These are phyloP conservation scores for Hydrolagus affinis DNA, from an alignment of 2,113 vertebrate genomes.

Conservation along the genomic window DNA sequence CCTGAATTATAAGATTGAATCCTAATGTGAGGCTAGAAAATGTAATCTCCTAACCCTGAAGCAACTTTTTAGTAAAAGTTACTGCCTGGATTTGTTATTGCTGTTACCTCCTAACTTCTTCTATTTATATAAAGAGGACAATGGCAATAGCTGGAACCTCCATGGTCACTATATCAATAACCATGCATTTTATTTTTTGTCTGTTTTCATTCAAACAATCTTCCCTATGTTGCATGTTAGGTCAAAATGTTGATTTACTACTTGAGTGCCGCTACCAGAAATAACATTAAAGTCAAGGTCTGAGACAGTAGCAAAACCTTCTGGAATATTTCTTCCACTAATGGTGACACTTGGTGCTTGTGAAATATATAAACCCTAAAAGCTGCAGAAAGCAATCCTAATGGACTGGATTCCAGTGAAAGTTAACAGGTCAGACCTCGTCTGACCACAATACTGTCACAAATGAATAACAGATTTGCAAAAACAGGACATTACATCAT, in stretches of 20 bases:
- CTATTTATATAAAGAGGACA: neutral
- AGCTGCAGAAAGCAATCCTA: too few species aligned
- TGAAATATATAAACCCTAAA: too few species aligned
- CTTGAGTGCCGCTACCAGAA: neutral
- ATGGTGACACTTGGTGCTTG: neutral
- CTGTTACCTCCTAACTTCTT: neutral
- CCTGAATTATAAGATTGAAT: too few species aligned
- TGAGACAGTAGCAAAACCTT: neutral
- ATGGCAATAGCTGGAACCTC: neutral
- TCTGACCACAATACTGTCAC: neutral
- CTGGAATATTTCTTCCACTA: neutral
- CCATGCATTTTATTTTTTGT: neutral
- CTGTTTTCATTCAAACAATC: neutral
- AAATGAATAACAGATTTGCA: neutral
- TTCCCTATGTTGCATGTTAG: neutral
- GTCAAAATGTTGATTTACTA: neutral
- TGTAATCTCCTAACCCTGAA: too few species aligned
- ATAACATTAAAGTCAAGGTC: neutral
- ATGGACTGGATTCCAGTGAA: neutral
- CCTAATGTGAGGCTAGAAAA: too few species aligned
- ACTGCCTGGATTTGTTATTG: neutral
- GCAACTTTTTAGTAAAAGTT: too few species aligned
- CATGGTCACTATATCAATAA: neutral
- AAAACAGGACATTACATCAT: conserved; percentile 16
- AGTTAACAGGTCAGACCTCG: neutral